phyloP scores from a whole-genome alignment of 2,113 vertebrate species.

The Albula goreensis region DNA sequence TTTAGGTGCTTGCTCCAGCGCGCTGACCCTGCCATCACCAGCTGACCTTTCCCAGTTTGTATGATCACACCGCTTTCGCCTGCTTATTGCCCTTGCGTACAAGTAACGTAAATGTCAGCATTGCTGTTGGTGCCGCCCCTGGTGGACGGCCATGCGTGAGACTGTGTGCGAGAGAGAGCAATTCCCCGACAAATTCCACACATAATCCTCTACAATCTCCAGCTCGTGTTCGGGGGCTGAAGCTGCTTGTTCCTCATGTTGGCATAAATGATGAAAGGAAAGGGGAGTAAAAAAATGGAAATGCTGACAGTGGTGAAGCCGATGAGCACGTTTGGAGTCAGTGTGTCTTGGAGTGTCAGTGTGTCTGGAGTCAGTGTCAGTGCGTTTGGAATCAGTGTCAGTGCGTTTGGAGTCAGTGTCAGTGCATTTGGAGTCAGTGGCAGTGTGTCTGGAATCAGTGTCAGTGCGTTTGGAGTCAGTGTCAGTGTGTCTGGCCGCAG shows the following conservation, averaged over 20 bases:
- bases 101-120: constrained; percentile 8
- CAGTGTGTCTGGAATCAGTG: too few relatives aligned
- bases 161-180: too few relatives aligned
- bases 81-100: not conserved
- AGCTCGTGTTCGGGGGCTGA: not conserved
- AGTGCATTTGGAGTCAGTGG: too few relatives aligned
- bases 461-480: too few relatives aligned
- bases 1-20: not conserved
- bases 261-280: not conserved
- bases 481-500: too few relatives aligned
- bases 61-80: not conserved
- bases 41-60: not conserved
- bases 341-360: too few relatives aligned
- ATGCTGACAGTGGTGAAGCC: too few relatives aligned
- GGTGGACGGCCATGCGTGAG: not conserved
- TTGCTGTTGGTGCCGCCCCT: not conserved
- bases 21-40: not conserved
- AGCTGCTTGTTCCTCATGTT: not conserved
- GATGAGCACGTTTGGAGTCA: too few relatives aligned
- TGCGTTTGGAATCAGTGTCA: too few relatives aligned
- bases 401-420: too few relatives aligned
- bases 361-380: too few relatives aligned
- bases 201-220: not conserved
- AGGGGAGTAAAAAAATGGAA: not conserved
- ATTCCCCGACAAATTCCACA: not conserved